Percentiles rank a stretch among this genome's conserved stretches.
These are phyloP conservation scores for Drosophila persimilis DNA, from an alignment of 1,140 invertebrate species.

Conservation along the genomic window DNA sequence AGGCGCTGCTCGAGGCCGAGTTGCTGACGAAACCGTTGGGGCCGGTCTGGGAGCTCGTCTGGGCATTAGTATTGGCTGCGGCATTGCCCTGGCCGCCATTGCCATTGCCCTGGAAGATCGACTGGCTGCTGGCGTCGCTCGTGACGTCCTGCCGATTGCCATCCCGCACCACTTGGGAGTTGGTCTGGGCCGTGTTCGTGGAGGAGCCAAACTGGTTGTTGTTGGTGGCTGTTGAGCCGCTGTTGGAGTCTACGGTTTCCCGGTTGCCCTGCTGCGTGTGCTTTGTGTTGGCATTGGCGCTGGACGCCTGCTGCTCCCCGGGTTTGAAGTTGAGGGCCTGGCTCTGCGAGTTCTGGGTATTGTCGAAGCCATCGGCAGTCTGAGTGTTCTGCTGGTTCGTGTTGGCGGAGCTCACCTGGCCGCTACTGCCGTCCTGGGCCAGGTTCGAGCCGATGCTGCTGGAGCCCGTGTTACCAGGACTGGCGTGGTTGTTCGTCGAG, in stretches of 20 bases:
- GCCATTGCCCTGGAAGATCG: conserved; percentile 74
- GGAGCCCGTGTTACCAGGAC: conserved; percentile 50
- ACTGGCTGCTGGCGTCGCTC: conserved; percentile 73
- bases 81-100: conserved; percentile 66
- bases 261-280: conserved; percentile 45
- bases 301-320: conserved; percentile 67
- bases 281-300: conserved; percentile 69
- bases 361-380: conserved; percentile 33
- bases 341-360: conserved; percentile 65
- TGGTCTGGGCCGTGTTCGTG: conserved; percentile 71
- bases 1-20: conserved; percentile 66
- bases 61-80: conserved; percentile 57
- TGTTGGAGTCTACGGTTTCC: conserved; percentile 59
- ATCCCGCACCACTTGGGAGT: conserved; percentile 55
- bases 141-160: conserved; percentile 45
- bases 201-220: conserved; percentile 68
- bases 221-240: conserved; percentile 64
- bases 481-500: conserved; percentile 72
- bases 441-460: conserved; percentile 78
- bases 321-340: conserved; percentile 69
- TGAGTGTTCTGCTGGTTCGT: conserved; percentile 48
- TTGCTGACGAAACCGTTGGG: conserved; percentile 63
- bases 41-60: conserved; percentile 56
- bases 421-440: conserved; percentile 72
- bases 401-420: conserved; percentile 78